Evolutionary conservation across 1,140 invertebrate genomes (phyloP).

Genomic region (Melitaea cinxia): DNA sequence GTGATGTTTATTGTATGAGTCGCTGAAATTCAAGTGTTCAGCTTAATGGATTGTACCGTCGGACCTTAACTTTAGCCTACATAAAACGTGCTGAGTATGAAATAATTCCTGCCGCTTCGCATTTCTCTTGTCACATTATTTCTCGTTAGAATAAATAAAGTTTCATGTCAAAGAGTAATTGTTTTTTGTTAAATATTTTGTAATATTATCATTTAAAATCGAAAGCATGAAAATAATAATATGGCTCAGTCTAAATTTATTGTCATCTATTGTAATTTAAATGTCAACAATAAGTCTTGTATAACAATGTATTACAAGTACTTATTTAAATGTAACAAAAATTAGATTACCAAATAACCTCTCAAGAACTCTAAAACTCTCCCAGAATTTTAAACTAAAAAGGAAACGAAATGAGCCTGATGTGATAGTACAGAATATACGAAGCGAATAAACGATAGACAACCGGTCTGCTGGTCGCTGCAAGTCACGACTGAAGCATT

Average conservation of each 20-base stretch:
- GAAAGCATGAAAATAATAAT: no score
- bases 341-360: no score
- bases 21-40: conserved; percentile 67
- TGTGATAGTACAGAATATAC: background rate
- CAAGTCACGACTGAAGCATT: conserved; percentile 62
- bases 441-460: conserved; percentile 36
- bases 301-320: no score
- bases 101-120: conserved; percentile 22
- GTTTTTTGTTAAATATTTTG: background rate
- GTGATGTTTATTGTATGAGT: conserved; percentile 77
- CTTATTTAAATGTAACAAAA: no score
- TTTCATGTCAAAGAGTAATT: background rate
- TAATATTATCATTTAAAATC: background rate
- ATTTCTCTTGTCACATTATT: conserved; percentile 1
- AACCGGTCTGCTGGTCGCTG: conserved; percentile 6
- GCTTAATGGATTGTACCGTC: conserved; percentile 62
- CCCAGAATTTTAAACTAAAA: background rate
- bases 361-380: no score
- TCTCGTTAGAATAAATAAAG: background rate
- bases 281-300: no score
- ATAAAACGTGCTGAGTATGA: conserved; percentile 16
- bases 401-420: background rate
- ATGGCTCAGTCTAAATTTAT: no score
- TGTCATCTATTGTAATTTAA: no score
- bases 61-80: conserved; percentile 12